Evolutionary conservation across 2,113 vertebrate species (phyloP), one percentile per base, ranked within the genome.

Genomic region (Fulmarus glacialis): DNA sequence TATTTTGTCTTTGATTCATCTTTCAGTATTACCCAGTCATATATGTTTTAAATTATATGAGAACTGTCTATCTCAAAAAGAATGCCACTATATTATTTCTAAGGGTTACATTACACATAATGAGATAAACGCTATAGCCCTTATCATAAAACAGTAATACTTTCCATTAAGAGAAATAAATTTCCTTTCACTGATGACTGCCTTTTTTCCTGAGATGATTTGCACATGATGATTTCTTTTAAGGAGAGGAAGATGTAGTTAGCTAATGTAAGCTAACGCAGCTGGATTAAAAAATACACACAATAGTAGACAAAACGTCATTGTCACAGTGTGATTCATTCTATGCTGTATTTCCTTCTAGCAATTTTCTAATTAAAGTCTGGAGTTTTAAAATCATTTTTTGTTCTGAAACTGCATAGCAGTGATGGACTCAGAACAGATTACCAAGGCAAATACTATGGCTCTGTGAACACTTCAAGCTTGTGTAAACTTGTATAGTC

Each of bases 61-160:
- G 77, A 95, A 87, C 5, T 52, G 6, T 24, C 52, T 90, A 68
- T 63, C 52, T 84, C 38, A 83, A 78, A 92, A 93, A 78, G 36
- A 94, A 91, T 87, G n/a, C 12, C 29, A 82, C 17, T 62, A 63
- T 91, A 89, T 93, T 84, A 78, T 96, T 96, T 95, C 80, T 82
- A 81, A 84, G 45, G 14, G 30, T 66, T 89, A n/a, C 34, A 82
- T 94, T 94, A 72, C 10, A 80, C 4, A 73, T 86, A 89, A 89
- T 74, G 50, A 91, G 50, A 19, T 82, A 87, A 87, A 74, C 1
- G 2, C 32, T 71, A 47, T 19, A 83, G 59, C 42, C 93, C 17
- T 68, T 75, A 79, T 8, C 53, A 94, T 67, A 95, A 96, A 95
- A 34, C 26, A 75, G 38, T 27, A 91, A 87, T 62, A 84, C 15